Percentiles rank a stretch among this genome's conserved stretches.
Evolutionary conservation across 1,140 invertebrate species (phyloP).

Genomic region (Manduca sexta): DNA sequence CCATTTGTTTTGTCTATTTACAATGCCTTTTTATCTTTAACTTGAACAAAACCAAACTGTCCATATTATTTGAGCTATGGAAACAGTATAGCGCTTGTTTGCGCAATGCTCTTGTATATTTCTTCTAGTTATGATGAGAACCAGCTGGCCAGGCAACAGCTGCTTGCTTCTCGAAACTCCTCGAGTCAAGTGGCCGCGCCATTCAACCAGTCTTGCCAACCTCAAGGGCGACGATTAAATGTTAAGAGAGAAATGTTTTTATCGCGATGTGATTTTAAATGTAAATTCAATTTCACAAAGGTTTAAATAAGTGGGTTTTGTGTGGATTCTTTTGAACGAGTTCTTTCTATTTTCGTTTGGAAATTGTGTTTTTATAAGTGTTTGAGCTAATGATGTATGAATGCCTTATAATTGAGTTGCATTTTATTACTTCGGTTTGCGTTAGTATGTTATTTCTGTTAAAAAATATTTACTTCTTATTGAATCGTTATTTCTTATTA

Average conservation of each 20-base stretch:
- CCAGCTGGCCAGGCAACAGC: constrained; percentile 6
- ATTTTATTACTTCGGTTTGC: no score
- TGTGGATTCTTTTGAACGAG: no score
- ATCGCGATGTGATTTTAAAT: not conserved
- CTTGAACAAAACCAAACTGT: constrained; percentile 2
- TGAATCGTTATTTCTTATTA: no score
- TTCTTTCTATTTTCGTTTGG: no score
- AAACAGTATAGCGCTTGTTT: constrained; percentile 6
- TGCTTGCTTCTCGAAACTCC: constrained; percentile 4
- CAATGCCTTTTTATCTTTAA: constrained; percentile 3
- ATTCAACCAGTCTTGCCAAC: constrained; percentile 2
- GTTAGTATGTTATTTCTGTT: no score
- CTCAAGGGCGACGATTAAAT: constrained; percentile 4
- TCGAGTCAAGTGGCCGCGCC: not conserved
- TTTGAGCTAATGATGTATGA: no score
- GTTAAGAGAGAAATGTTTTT: constrained; percentile 4
- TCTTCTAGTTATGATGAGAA: not conserved
- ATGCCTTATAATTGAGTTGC: no score
- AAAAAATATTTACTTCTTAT: no score
- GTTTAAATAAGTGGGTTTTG: no score
- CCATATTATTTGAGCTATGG: not conserved
- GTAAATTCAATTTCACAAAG: no score
- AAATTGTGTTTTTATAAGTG: no score
- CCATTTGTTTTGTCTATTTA: constrained; percentile 13
- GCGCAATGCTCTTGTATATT: constrained; percentile 5